phyloP scores from a whole-genome alignment of 2,888 invertebrate genomes.

The Callimorpha dominula region DNA sequence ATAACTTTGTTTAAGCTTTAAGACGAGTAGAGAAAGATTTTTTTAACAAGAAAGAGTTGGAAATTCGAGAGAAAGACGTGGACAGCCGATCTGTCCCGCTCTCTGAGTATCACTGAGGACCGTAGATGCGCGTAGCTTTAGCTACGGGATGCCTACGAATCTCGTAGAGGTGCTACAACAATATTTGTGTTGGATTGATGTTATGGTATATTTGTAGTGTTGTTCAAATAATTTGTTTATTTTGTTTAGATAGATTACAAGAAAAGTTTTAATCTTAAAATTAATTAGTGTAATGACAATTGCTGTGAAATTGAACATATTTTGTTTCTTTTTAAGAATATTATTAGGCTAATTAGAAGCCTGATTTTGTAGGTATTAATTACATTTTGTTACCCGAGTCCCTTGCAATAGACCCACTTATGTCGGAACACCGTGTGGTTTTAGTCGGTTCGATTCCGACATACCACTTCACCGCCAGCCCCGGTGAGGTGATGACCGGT shows the following conservation, averaged over 20 bases:
- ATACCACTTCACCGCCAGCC: no score
- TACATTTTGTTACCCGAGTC: background rate
- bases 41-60: conserved; percentile 55
- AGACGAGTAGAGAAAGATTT: conserved; percentile 48
- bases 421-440: no score
- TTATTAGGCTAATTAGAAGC: background rate
- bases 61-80: conserved; percentile 46
- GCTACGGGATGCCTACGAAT: conserved; percentile 30
- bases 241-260: background rate
- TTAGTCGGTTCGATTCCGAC: no score
- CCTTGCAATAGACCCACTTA: no score
- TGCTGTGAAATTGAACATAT: background rate
- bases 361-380: background rate
- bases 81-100: conserved; percentile 44
- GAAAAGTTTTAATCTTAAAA: no score
- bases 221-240: background rate
- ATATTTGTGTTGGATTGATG: conserved; percentile 7
- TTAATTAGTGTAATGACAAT: background rate
- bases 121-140: conserved; percentile 62
- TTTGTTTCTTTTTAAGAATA: no score
- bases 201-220: background rate
- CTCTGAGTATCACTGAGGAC: conserved; percentile 52
- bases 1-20: conserved; percentile 29
- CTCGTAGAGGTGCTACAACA: conserved; percentile 42
- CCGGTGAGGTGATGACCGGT: no score